Evolutionary conservation across 30 jellyfish, hydroid and myxozoan species (phyloP).

Genomic region (Nemopilema nomurai): DNA sequence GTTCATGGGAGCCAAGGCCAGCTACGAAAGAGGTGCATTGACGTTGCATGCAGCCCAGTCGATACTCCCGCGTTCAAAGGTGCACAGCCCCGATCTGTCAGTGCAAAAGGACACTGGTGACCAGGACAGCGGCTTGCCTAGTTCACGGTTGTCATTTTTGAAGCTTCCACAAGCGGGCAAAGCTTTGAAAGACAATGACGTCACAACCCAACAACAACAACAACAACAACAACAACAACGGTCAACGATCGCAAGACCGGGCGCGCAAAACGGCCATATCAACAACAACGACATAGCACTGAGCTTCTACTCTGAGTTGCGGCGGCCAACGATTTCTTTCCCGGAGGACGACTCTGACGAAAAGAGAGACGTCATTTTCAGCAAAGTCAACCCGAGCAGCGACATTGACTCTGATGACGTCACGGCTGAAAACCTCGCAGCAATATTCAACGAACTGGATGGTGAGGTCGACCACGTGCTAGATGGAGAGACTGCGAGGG

Average conservation of each 20-base stretch:
- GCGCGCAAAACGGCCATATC: not conserved
- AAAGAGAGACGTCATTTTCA: conserved; percentile 45
- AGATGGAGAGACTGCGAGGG: conserved; percentile 37
- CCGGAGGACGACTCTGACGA: conserved; percentile 12
- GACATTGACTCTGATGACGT: conserved; percentile 65
- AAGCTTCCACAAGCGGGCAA: not conserved
- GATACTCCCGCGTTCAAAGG: conserved; percentile 44
- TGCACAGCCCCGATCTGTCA: conserved; percentile 4
- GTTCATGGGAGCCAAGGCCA: conserved; percentile 71
- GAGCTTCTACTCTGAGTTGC: conserved; percentile 21
- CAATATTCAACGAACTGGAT: conserved; percentile 73
- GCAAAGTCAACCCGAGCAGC: conserved; percentile 16
- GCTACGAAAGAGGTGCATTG: conserved; percentile 48
- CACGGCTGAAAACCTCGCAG: conserved; percentile 77
- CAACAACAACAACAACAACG: conserved; percentile 5
- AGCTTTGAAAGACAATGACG: not conserved
- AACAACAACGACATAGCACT: conserved; percentile 16
- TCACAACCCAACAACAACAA: not conserved
- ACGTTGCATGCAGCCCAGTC: conserved; percentile 65
- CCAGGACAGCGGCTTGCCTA: not conserved
- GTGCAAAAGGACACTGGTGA: not conserved
- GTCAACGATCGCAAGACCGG: conserved; percentile 33
- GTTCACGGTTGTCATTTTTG: not conserved
- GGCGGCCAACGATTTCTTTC: conserved; percentile 5
- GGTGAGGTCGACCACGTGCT: conserved; percentile 30